Percentiles rank a stretch among this genome's conserved stretches.
These are phyloP conservation scores for Drosophila paramelanica DNA, from an alignment of 2,888 invertebrate genomes.

Conservation along the genomic window DNA sequence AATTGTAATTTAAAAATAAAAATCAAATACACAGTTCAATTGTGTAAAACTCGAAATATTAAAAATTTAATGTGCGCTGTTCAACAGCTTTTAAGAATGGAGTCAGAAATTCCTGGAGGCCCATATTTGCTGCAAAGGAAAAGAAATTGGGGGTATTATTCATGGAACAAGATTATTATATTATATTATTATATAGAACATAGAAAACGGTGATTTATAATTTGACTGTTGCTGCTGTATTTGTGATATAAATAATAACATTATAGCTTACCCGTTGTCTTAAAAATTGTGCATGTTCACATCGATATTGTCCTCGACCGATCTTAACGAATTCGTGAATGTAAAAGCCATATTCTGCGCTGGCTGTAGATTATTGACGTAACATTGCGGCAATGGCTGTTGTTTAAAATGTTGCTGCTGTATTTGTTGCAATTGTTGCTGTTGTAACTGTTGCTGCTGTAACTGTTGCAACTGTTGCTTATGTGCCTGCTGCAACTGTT, in stretches of 20 bases:
- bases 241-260: no score
- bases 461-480: neutral
- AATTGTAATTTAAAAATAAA: slow-evolving; percentile 7
- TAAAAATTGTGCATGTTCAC: neutral
- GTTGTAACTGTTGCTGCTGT: neutral
- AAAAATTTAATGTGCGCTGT: slow-evolving; percentile 7
- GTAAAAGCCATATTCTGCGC: no score
- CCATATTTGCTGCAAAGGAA: neutral
- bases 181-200: no score
- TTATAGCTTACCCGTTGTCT: slow-evolving; percentile 4
- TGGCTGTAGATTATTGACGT: neutral
- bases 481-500: neutral
- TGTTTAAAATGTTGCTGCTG: neutral
- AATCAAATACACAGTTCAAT: slow-evolving; percentile 28
- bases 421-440: neutral
- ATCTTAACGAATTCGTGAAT: neutral
- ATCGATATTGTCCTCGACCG: neutral
- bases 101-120: neutral
- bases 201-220: no score
- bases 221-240: no score
- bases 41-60: slow-evolving; percentile 22
- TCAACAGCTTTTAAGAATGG: slow-evolving; percentile 22
- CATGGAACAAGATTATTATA: no score
- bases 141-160: no score
- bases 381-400: neutral